These are phyloP conservation scores for Erinaceus europaeus DNA, from an alignment of 2,113 vertebrate species.

Conservation along the genomic window DNA sequence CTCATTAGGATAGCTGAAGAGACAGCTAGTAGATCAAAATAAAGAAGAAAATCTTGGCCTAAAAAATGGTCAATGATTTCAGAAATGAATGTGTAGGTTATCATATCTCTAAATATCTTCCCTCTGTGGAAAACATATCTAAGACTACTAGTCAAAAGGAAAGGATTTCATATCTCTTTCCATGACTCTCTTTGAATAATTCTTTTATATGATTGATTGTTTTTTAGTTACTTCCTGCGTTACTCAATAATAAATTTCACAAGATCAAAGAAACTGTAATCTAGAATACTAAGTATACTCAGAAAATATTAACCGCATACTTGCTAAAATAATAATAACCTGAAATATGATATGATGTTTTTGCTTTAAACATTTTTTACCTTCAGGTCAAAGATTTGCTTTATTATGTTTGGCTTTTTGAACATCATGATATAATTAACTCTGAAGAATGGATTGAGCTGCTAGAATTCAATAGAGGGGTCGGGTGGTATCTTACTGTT, in stretches of 20 bases:
- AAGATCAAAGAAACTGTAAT: background rate
- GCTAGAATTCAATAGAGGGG: background rate
- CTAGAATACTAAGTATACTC: background rate
- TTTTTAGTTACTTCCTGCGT: background rate
- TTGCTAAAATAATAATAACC: background rate
- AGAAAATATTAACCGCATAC: background rate
- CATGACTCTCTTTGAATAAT: background rate
- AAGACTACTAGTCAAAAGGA: background rate
- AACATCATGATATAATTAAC: background rate
- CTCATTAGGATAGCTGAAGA: background rate
- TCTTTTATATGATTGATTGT: background rate
- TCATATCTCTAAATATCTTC: background rate
- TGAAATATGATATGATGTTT: background rate
- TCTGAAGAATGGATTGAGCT: background rate
- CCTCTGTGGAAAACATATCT: background rate
- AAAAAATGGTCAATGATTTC: background rate
- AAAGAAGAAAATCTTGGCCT: background rate
- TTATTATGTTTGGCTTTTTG: background rate
- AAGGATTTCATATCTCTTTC: background rate
- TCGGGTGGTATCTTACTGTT: too few relatives aligned
- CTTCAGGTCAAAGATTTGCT: background rate
- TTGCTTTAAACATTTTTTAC: background rate
- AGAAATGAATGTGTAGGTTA: background rate
- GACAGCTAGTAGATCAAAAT: background rate
- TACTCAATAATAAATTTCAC: background rate